Percentiles rank a stretch among this genome's conserved stretches.
These are phyloP conservation scores for Ploceus nigricollis DNA, from an alignment of 2,113 vertebrate genomes.

Conservation along the genomic window DNA sequence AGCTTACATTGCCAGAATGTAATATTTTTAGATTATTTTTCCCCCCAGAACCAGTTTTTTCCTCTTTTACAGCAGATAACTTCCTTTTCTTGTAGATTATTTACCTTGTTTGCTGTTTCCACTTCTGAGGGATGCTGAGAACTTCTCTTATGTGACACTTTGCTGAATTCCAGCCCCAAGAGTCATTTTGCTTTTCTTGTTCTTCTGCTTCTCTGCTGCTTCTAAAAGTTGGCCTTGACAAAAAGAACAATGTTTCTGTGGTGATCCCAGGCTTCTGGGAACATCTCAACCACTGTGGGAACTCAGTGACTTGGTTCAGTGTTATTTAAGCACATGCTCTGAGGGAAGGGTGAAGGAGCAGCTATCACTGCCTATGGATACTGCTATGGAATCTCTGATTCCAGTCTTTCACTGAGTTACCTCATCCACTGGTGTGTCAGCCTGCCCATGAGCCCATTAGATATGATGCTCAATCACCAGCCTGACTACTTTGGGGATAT, in stretches of 20 bases:
- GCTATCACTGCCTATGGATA: neutral
- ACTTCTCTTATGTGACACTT: neutral
- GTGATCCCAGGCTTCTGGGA: neutral
- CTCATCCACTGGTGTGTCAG: neutral
- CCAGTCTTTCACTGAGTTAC: neutral
- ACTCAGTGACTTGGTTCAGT: neutral
- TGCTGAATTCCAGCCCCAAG: neutral
- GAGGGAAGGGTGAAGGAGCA: neutral
- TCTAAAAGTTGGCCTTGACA: neutral
- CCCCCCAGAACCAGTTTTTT: neutral
- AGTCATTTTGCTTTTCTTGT: neutral
- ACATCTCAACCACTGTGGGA: neutral
- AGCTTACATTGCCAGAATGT: neutral
- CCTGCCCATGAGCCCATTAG: neutral
- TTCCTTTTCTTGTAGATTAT: neutral
- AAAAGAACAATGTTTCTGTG: neutral
- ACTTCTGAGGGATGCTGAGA: neutral
- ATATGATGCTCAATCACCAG: neutral
- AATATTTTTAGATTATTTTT: neutral
- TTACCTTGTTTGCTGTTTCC: neutral
- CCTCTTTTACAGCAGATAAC: neutral
- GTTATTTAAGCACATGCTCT: neutral
- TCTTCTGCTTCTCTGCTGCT: neutral
- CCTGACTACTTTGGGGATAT: neutral
- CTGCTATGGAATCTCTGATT: neutral